Percentiles rank a stretch among this genome's conserved stretches.
These are phyloP conservation scores for Acrossocheilus wenchowensis DNA, from an alignment of 2,797 vertebrate genomes.

Conservation along the genomic window DNA sequence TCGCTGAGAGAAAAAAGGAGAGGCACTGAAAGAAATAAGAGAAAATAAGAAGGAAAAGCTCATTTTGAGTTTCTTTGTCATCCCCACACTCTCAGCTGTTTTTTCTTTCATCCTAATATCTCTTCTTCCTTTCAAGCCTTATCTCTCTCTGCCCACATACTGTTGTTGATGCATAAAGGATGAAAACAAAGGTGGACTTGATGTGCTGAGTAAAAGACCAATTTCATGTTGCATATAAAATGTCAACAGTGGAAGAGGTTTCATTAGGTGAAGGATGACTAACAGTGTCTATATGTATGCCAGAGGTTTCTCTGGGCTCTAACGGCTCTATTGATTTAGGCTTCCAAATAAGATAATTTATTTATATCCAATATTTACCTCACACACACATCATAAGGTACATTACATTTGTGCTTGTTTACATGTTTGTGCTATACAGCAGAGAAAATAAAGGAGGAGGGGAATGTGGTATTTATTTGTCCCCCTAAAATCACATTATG, in stretches of 20 bases:
- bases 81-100: constrained; percentile 26
- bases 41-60: constrained; percentile 30
- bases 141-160: background rate
- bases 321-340: constrained; percentile 27
- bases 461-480: background rate
- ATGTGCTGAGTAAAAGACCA: constrained; percentile 32
- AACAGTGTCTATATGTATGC: background rate
- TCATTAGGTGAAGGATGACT: constrained; percentile 15
- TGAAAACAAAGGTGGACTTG: constrained; percentile 46
- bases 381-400: background rate
- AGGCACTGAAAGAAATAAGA: background rate
- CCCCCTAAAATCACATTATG: constrained; percentile 11
- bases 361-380: background rate
- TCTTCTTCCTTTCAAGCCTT: constrained; percentile 16
- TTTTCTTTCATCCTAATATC: constrained; percentile 45
- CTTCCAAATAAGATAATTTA: background rate
- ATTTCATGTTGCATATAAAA: constrained; percentile 18
- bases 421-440: background rate
- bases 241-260: background rate
- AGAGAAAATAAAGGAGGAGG: background rate
- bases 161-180: constrained; percentile 19
- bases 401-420: background rate
- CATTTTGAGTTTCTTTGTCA: constrained; percentile 40
- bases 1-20: constrained; percentile 5
- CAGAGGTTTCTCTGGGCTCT: background rate